Conservation (phyloP, 2,797 vertebrate genomes). For the Phrynocephalus vlangalii region DNA sequence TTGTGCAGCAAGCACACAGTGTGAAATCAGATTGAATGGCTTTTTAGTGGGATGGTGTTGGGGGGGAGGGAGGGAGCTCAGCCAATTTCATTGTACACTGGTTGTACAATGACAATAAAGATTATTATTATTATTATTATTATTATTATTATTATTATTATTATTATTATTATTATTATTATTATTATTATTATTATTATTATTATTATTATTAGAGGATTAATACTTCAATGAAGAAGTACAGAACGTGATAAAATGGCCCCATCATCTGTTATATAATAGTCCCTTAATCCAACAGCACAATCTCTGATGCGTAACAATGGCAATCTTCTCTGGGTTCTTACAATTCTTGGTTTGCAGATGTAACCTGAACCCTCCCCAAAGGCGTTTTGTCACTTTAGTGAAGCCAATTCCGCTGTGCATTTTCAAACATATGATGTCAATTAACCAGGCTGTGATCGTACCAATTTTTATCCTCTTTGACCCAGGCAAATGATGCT, state of each 20-base stretch:
- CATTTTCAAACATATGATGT: not conserved
- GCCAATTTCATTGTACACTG: too few species aligned
- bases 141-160: too few species aligned
- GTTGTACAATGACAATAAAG: too few species aligned
- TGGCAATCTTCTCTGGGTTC: not conserved
- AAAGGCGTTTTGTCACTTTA: not conserved
- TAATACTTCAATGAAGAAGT: not conserved
- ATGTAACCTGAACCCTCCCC: not conserved
- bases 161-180: too few species aligned
- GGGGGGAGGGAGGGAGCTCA: too few species aligned
- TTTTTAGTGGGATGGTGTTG: too few species aligned
- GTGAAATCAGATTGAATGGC: too few species aligned
- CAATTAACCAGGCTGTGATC: not conserved
- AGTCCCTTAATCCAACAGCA: not conserved
- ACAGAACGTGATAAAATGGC: not conserved
- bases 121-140: too few species aligned
- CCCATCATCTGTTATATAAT: not conserved
- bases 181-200: too few species aligned
- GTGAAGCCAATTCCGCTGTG: not conserved
- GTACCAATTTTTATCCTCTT: not conserved
- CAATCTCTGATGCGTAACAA: not conserved
- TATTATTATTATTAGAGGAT: not conserved
- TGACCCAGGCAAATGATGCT: not conserved
- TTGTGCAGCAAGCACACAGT: too few species aligned
- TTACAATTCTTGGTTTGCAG: not conserved